Evolutionary conservation across 2,888 invertebrate species (phyloP).

Genomic region (Chrysolina haemoptera): DNA sequence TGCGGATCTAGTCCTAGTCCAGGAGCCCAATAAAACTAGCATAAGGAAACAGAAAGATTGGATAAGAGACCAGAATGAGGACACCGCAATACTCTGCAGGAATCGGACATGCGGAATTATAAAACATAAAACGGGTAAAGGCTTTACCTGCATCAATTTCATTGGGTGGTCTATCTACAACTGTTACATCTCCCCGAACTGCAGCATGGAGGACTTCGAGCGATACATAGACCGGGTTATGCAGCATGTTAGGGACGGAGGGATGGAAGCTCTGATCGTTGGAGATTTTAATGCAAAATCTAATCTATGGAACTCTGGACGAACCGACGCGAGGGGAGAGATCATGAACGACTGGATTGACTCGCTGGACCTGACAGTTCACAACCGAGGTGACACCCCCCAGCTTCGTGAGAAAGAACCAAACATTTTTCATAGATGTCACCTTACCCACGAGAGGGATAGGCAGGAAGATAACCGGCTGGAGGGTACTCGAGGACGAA

Average conservation of each 20-base stretch:
- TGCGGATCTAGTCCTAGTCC: not conserved
- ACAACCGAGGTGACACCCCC: not conserved
- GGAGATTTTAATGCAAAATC: not conserved
- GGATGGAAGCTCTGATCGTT: not conserved
- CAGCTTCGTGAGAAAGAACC: conserved; percentile 3
- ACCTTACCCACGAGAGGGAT: conserved; percentile 5
- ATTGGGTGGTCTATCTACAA: not conserved
- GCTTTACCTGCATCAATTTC: not conserved
- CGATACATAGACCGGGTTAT: conserved; percentile 11
- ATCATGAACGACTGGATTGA: conserved; percentile 19
- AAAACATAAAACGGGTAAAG: not conserved
- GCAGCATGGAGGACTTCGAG: not conserved
- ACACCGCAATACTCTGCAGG: not conserved
- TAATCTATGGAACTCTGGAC: conserved; percentile 16
- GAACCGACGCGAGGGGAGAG: conserved; percentile 5
- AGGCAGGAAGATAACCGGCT: conserved; percentile 16
- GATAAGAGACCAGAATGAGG: not conserved
- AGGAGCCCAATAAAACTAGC: not conserved
- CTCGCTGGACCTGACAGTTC: conserved; percentile 12
- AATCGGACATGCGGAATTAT: not conserved
- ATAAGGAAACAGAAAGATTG: not conserved
- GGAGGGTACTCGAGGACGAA: conserved; percentile 7
- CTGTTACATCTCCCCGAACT: conserved; percentile 30
- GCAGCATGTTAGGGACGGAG: not conserved
- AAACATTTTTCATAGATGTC: not conserved